phyloP scores from a whole-genome alignment of 2,797 vertebrate genomes.

The Sphenopsis melanotis region DNA sequence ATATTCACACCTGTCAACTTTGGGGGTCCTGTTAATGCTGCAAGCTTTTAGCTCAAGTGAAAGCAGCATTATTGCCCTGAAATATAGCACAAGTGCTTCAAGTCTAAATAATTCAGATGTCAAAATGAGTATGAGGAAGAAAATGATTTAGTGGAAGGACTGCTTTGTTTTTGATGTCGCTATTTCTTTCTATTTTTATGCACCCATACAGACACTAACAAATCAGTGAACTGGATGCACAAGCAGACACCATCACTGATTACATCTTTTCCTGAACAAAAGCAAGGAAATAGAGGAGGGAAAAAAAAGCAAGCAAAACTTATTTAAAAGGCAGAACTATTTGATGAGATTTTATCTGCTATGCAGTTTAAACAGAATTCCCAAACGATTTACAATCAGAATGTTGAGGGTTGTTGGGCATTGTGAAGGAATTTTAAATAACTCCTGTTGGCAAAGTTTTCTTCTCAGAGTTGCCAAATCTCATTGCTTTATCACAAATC shows the following conservation, averaged over 20 bases:
- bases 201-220: not conserved
- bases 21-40: not conserved
- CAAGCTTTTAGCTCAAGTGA: not conserved
- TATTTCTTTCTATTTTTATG: conserved; percentile 37
- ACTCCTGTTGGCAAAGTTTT: not conserved
- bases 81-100: conserved; percentile 15
- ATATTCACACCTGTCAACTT: not conserved
- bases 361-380: not conserved
- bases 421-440: conserved; percentile 13
- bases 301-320: not conserved
- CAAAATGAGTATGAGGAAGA: conserved; percentile 9
- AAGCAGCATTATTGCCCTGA: not conserved
- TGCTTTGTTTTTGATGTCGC: conserved; percentile 5
- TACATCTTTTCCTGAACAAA: conserved; percentile 21
- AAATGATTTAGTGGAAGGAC: not conserved
- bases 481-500: not conserved
- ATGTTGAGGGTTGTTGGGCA: not conserved
- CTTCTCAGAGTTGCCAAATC: not conserved
- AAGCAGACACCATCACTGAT: not conserved
- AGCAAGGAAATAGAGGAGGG: not conserved
- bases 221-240: conserved; percentile 55
- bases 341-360: conserved; percentile 24
- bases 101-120: conserved; percentile 33
- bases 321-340: conserved; percentile 5
- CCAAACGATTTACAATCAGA: not conserved